These are phyloP conservation scores for Paramacrobiotus metropolitanus DNA, from an alignment of 1,140 invertebrate species.

Conservation along the genomic window DNA sequence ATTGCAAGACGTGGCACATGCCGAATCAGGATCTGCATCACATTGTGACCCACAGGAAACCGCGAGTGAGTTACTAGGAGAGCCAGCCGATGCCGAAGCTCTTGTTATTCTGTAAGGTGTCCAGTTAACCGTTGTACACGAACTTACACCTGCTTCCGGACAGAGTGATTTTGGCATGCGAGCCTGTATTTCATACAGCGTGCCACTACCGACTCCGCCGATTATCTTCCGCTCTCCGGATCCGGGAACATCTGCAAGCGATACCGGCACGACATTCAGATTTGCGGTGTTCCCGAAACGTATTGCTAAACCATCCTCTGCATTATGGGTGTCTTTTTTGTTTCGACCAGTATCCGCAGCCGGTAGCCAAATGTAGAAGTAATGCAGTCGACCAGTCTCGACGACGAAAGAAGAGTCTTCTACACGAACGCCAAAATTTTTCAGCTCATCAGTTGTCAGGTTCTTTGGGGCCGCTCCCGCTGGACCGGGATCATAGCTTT, in stretches of 20 bases:
- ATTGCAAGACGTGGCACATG: constrained; percentile 9
- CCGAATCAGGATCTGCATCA: constrained; percentile 7
- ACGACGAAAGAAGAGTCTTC: constrained; percentile 9
- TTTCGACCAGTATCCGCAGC: constrained; percentile 3
- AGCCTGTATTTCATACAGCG: constrained; percentile 10
- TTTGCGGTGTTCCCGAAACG: constrained; percentile 7
- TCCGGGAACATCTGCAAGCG: neutral
- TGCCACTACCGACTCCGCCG: neutral
- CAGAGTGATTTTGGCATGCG: constrained; percentile 9
- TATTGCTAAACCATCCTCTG: constrained; percentile 2
- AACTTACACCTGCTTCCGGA: neutral
- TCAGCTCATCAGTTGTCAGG: constrained; percentile 4
- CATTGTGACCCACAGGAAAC: constrained; percentile 11
- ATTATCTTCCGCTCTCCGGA: constrained; percentile 9
- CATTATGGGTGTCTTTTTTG: neutral
- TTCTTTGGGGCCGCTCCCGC: constrained; percentile 2
- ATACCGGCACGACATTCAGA: constrained; percentile 4
- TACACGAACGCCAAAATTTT: constrained; percentile 2
- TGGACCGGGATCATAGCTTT: constrained; percentile 3
- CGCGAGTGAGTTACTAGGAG: constrained; percentile 3
- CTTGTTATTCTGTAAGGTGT: constrained; percentile 5
- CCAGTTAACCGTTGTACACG: constrained; percentile 8
- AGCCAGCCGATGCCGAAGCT: neutral
- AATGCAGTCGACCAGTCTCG: constrained; percentile 8
- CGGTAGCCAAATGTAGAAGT: constrained; percentile 8